Evolutionary conservation across 1,140 invertebrate species (phyloP).

Genomic region (Zaprionus africanus): DNA sequence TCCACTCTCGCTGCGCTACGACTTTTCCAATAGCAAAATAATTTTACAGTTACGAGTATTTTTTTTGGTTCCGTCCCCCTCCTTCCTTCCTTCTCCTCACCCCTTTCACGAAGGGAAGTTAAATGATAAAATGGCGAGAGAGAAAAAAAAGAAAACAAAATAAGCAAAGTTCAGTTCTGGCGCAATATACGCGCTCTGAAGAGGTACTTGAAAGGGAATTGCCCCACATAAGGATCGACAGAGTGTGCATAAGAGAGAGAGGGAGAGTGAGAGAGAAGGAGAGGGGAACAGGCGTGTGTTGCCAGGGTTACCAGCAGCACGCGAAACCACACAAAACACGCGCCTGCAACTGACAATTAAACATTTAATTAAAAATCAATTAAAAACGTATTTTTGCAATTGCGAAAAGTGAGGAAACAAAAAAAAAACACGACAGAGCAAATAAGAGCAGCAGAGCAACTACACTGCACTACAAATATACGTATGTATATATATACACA

Average conservation of each 20-base stretch:
- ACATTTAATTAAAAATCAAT: constrained; percentile 82
- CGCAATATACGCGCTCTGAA: constrained; percentile 47
- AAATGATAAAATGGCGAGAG: constrained; percentile 43
- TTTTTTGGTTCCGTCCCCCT: background rate
- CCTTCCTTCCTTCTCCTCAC: background rate
- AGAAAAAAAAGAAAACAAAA: constrained; percentile 7
- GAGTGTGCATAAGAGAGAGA: background rate
- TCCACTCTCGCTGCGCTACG: background rate
- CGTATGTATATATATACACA: constrained; percentile 1
- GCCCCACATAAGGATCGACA: constrained; percentile 21
- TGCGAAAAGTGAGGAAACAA: constrained; percentile 25
- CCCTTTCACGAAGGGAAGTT: background rate
- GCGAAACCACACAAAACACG: constrained; percentile 35
- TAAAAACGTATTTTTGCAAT: constrained; percentile 77
- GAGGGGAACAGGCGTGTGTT: background rate
- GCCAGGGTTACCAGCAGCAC: background rate
- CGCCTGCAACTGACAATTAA: constrained; percentile 75
- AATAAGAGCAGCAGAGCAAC: background rate
- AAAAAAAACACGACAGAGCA: background rate
- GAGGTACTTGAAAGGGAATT: constrained; percentile 40
- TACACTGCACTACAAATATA: background rate
- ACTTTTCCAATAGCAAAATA: constrained; percentile 38
- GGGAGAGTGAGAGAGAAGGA: background rate
- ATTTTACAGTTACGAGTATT: constrained; percentile 29
- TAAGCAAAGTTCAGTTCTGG: constrained; percentile 45